Percentiles rank a stretch among this genome's conserved stretches.
phyloP scores from a whole-genome alignment of 2,797 vertebrate species.

The Manis pentadactyla region DNA sequence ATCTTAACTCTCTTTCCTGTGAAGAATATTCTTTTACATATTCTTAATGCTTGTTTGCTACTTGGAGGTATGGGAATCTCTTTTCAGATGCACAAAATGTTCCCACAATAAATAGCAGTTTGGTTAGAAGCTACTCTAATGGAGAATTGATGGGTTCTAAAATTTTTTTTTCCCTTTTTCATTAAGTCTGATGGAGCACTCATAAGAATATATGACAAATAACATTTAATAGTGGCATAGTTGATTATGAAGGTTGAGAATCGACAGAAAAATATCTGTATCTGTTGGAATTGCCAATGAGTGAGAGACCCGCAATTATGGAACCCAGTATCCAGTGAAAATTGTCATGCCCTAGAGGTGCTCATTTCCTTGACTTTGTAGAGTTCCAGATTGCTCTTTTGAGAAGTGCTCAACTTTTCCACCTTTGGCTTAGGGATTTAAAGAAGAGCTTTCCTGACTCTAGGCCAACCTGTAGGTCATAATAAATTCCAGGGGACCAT shows the following conservation, averaged over 20 bases:
- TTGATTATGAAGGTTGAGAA: not conserved
- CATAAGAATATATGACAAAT: not conserved
- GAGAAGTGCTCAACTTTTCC: not conserved
- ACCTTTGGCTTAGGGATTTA: not conserved
- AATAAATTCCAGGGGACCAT: not conserved
- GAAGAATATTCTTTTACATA: not conserved
- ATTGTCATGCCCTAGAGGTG: not conserved
- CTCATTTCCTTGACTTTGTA: not conserved
- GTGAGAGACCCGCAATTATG: not conserved
- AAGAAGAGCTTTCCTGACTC: not conserved
- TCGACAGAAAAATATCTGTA: not conserved
- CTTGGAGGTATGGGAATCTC: not conserved
- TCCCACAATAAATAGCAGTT: not conserved
- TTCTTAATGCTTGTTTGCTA: not conserved
- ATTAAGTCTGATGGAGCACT: not conserved
- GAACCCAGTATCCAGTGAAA: not conserved
- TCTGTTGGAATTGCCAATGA: not conserved
- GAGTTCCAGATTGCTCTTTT: not conserved
- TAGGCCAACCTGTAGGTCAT: not conserved
- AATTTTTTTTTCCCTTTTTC: not conserved
- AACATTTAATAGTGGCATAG: not conserved
- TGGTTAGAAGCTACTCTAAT: not conserved
- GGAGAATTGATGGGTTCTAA: not conserved
- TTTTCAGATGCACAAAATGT: not conserved
- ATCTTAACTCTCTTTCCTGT: not conserved